Evolutionary conservation across 1,140 invertebrate genomes (phyloP), one percentile per base, ranked within the genome.

Genomic region (Hylaeus volcanicus): DNA sequence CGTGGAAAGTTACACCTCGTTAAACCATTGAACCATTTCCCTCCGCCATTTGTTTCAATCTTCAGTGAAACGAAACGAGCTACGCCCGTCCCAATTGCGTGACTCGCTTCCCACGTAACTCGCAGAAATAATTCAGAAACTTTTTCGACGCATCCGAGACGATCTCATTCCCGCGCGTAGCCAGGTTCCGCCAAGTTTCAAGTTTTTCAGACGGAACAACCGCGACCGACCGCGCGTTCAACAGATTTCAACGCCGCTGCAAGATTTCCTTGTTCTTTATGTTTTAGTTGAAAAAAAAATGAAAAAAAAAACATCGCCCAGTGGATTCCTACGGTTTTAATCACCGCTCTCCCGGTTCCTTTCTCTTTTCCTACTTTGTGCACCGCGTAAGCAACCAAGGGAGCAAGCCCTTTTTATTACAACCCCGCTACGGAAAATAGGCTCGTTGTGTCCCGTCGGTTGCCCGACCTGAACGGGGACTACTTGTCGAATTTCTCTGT

Each of bases 361-460:
- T 51, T 51, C 51, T 51, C 51, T 51, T 2, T 51, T 53, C 65
- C 6, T 68, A 37, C 65, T 68, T 68, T 51, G 65, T 51, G 8
- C 45, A 48, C 65, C 65, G 65, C 65, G 65, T n/a, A 51, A 66
- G 45, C 65, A 51, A 77, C 63, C 61, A 70, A 61, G 65, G 60
- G 60, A 63, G 58, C 69, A 43, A 14, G 65, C 39, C 51, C 76
- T 79, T 53, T 66, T 65, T 55, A 64, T 73, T 78, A 48, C 58
- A 79, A 82, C 72, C 66, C 76, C 68, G 65, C 39, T 48, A 45
- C 65, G 70, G 63, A 41, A 51, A 43, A 79, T 79, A 68, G 26
- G 76, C 60, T 53, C n/a, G 58, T 26, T 60, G 61, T 26, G 48
- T 48, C 26, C 43, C 45, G 9, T 61, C n/a, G 60, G 65, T 69